Conservation (phyloP, 92 coral and sea anemone species). For the Desmophyllum pertusum region DNA sequence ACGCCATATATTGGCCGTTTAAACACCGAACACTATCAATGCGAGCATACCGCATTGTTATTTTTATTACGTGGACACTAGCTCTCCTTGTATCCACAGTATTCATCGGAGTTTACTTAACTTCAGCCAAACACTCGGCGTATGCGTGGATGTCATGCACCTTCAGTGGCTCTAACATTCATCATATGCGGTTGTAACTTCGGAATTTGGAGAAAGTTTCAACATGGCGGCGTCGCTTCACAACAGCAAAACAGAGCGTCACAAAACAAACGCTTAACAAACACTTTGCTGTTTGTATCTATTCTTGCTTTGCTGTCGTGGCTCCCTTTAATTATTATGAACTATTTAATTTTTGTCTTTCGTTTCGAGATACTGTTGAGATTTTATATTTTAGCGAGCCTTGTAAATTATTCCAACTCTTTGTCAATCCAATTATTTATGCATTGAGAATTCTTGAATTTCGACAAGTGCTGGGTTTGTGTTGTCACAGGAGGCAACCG, state of each 20-base stretch:
- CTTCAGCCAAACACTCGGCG: not conserved
- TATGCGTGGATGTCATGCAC: not conserved
- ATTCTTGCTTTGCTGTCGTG: not conserved
- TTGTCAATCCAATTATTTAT: slow-evolving; percentile 7
- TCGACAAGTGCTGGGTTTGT: not conserved
- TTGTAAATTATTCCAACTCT: slow-evolving; percentile 17
- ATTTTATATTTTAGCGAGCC: not conserved
- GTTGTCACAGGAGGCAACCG: not conserved
- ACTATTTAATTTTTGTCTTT: not conserved
- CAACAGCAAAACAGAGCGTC: slow-evolving; percentile 2
- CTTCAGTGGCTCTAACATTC: not conserved
- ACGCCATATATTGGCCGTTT: slow-evolving; percentile 8
- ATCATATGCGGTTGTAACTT: not conserved
- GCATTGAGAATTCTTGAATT: slow-evolving; percentile 24
- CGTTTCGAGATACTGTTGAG: not conserved
- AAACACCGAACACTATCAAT: slow-evolving; percentile 1
- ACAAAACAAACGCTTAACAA: slow-evolving; percentile 13
- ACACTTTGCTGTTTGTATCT: slow-evolving; percentile 10
- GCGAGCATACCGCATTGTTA: slow-evolving; percentile 1
- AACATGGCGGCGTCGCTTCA: not conserved
- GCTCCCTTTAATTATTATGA: not conserved
- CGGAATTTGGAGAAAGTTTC: slow-evolving; percentile 15
- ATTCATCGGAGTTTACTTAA: not conserved
- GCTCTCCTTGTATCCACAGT: not conserved
- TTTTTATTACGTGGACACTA: not conserved